A percentile compares a stretch with the other conserved stretches of the same genome.
Conservation (phyloP, 2,797 vertebrate species). For the Enteromius mattozi region DNA sequence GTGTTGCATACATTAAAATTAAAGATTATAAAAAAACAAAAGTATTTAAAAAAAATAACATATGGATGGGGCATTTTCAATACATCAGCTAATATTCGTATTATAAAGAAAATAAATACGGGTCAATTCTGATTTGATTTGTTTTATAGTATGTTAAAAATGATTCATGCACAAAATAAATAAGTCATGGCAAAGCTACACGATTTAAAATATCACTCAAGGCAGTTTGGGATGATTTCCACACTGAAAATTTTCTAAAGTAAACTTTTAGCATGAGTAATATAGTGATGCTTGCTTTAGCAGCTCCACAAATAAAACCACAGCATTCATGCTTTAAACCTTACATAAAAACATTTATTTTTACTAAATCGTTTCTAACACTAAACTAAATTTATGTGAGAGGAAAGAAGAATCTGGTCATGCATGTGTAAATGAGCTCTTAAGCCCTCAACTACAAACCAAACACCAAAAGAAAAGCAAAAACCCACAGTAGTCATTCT, state of each 20-base stretch:
- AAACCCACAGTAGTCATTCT: slow-evolving; percentile 26
- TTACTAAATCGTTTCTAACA: neutral
- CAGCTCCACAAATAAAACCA: neutral
- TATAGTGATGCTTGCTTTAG: neutral
- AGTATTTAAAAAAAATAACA: neutral
- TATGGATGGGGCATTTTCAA: neutral
- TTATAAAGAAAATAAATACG: neutral
- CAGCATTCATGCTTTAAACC: neutral
- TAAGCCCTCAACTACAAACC: slow-evolving; percentile 18
- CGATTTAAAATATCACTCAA: neutral
- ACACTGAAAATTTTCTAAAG: neutral
- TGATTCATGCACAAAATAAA: neutral
- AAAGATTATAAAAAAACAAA: neutral
- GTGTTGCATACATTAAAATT: neutral
- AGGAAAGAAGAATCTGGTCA: neutral
- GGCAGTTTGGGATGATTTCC: neutral
- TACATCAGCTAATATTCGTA: neutral
- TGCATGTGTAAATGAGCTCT: slow-evolving; percentile 4
- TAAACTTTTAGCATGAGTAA: no score
- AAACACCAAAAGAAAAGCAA: slow-evolving; percentile 12
- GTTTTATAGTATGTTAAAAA: neutral
- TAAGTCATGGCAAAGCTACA: neutral
- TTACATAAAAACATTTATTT: neutral
- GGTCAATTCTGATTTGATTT: no score
- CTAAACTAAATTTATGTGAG: neutral